Evolutionary conservation across 2,113 vertebrate genomes (phyloP).

Genomic region (Diadophis punctatus): DNA sequence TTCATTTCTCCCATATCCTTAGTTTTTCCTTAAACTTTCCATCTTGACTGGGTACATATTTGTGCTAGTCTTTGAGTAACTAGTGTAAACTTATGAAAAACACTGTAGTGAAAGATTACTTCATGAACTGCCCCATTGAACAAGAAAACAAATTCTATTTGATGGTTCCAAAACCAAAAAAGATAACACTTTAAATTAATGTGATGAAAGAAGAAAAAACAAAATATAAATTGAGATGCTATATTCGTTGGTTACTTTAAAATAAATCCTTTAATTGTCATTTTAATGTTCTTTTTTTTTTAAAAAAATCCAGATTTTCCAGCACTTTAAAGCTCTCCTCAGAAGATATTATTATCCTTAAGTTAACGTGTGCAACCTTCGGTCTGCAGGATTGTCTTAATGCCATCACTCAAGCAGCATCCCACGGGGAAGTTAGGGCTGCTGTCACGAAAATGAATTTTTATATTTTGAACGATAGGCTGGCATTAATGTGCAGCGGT

Average conservation of each 20-base stretch:
- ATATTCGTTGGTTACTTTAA: background rate
- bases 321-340: constrained; percentile 74
- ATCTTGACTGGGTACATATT: background rate
- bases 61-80: background rate
- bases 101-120: background rate
- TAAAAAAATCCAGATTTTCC: constrained; percentile 71
- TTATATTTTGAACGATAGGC: constrained; percentile 81
- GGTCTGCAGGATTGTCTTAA: constrained; percentile 81
- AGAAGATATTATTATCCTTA: constrained; percentile 73
- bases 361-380: constrained; percentile 64
- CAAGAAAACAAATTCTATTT: background rate
- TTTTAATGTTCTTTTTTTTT: background rate
- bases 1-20: background rate
- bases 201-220: background rate
- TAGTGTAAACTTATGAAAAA: background rate
- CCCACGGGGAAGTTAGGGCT: constrained; percentile 80
- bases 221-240: background rate
- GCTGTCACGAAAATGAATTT: constrained; percentile 82
- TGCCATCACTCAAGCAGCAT: constrained; percentile 73
- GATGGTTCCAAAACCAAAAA: background rate
- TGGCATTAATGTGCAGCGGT: constrained; percentile 69
- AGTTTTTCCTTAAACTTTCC: background rate
- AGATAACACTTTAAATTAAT: background rate
- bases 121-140: background rate
- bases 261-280: background rate